Evolutionary conservation across 2,113 vertebrate species (phyloP).

Genomic region (Forbesichthys papilliferus): DNA sequence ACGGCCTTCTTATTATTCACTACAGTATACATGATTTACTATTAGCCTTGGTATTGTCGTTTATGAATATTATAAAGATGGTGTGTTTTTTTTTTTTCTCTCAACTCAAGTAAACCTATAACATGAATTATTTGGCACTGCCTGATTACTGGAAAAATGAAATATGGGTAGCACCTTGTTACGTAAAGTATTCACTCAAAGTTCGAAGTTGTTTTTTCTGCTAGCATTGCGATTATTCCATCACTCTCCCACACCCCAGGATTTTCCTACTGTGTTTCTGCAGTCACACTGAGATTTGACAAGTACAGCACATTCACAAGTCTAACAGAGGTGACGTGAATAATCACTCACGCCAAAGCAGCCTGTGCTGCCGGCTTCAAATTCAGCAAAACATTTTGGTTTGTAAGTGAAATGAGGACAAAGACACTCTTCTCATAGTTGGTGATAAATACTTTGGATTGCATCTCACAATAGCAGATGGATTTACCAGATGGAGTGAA

Average conservation of each 20-base stretch:
- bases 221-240: background rate
- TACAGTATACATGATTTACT: too few relatives aligned
- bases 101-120: too few relatives aligned
- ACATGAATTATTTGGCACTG: background rate
- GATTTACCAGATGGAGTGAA: too few relatives aligned
- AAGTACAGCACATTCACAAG: constrained; percentile 54
- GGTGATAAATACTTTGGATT: too few relatives aligned
- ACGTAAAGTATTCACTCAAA: background rate
- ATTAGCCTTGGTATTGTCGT: too few relatives aligned
- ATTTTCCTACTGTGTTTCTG: constrained; percentile 17
- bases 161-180: background rate
- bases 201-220: constrained; percentile 17
- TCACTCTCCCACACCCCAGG: background rate
- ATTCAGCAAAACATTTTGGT: constrained; percentile 19
- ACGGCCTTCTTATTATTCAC: background rate
- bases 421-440: background rate
- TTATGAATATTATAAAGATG: too few relatives aligned
- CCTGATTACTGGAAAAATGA: background rate
- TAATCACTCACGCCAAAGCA: constrained; percentile 38
- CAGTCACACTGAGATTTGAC: constrained; percentile 48
- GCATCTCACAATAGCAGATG: too few relatives aligned
- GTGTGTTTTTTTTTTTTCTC: too few relatives aligned
- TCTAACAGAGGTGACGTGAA: constrained; percentile 46
- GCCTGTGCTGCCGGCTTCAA: constrained; percentile 14
- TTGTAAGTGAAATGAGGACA: constrained; percentile 3